Percentiles rank a stretch among this genome's conserved stretches.
Evolutionary conservation across 2,113 vertebrate species (phyloP).

Genomic region (Trematomus loennbergii): DNA sequence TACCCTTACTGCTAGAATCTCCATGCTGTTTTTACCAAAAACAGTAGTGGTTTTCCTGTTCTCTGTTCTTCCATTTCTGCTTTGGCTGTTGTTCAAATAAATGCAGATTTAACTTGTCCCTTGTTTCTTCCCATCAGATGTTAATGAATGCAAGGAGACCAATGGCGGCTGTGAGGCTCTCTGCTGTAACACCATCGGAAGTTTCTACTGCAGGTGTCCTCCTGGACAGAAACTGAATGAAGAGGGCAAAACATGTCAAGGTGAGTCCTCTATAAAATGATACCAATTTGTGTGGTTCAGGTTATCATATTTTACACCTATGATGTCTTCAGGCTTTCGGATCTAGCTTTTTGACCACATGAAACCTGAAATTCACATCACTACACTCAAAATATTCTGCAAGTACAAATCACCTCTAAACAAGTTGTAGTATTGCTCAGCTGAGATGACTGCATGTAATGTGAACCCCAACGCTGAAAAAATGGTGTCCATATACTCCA

Average conservation of each 20-base stretch:
- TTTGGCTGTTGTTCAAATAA: constrained; percentile 1
- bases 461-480: not conserved
- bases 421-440: not conserved
- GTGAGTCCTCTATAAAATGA: constrained; percentile 64
- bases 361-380: not conserved
- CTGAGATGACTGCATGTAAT: not conserved
- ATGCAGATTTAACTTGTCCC: constrained; percentile 7
- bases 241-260: constrained; percentile 84
- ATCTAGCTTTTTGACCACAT: not conserved
- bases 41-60: not conserved
- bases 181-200: constrained; percentile 88
- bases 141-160: constrained; percentile 84
- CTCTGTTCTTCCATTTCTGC: not conserved
- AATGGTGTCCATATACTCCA: not conserved
- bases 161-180: constrained; percentile 84
- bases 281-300: not conserved
- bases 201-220: constrained; percentile 87
- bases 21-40: constrained; percentile 3
- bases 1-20: constrained; percentile 2
- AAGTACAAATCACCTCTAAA: not conserved
- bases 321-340: not conserved
- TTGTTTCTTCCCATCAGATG: constrained; percentile 76
- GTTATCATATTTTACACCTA: not conserved
- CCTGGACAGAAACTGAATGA: constrained; percentile 78
- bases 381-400: not conserved